Conservation (phyloP, 2,797 vertebrate species). For the Pelochelys cantorii region DNA sequence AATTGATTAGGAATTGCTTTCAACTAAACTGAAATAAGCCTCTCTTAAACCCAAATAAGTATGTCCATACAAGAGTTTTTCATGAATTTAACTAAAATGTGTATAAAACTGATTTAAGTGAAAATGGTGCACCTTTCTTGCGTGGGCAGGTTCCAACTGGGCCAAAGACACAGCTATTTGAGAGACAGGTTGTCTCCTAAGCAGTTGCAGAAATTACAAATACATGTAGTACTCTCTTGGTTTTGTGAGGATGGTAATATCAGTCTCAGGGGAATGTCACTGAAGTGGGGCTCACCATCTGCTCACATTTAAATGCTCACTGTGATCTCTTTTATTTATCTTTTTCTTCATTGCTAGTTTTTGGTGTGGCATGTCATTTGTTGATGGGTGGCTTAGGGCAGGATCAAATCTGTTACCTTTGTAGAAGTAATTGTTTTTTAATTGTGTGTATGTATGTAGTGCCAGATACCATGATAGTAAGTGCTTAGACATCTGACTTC, state of each 20-base stretch:
- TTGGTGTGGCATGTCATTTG: background rate
- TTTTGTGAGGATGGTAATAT: background rate
- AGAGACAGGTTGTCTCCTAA: background rate
- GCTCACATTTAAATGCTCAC: background rate
- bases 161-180: background rate
- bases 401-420: background rate
- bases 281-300: background rate
- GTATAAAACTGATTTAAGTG: background rate
- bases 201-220: background rate
- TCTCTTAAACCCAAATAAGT: background rate
- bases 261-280: background rate
- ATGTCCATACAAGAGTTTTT: background rate
- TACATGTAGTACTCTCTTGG: background rate
- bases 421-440: background rate
- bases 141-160: background rate
- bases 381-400: background rate
- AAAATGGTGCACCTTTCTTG: background rate
- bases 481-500: background rate
- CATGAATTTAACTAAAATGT: background rate
- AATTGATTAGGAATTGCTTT: background rate
- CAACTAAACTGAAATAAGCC: background rate
- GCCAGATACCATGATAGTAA: background rate
- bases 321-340: background rate
- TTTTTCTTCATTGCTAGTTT: background rate
- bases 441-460: background rate